Evolutionary conservation across 2,113 vertebrate genomes (phyloP).

Genomic region (Gambusia affinis): DNA sequence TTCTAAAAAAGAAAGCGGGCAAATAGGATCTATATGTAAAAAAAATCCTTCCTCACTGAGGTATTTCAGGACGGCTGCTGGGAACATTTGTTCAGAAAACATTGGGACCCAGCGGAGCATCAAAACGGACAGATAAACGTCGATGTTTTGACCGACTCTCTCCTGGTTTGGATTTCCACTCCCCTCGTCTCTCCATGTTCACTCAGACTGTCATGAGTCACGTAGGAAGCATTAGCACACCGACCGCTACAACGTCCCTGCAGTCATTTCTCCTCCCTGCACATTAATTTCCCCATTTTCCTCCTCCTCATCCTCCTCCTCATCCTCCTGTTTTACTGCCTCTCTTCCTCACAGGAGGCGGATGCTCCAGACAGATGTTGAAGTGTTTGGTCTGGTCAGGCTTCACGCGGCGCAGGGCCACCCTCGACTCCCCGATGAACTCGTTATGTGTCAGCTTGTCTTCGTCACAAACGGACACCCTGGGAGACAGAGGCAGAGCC

Average conservation of each 20-base stretch:
- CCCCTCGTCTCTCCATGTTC: too few relatives aligned
- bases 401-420: constrained; percentile 88
- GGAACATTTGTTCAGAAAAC: background rate
- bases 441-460: constrained; percentile 93
- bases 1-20: too few relatives aligned
- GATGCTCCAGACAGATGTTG: constrained; percentile 89
- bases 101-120: background rate
- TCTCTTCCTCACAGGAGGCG: constrained; percentile 79
- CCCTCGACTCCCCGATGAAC: constrained; percentile 89
- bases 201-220: constrained; percentile 16
- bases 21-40: too few relatives aligned
- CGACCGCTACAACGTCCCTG: constrained; percentile 5
- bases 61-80: background rate
- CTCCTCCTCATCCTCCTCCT: background rate
- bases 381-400: constrained; percentile 90
- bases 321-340: background rate
- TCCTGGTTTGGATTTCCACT: background rate
- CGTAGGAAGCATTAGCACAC: constrained; percentile 14
- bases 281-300: constrained; percentile 11
- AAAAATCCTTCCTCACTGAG: too few relatives aligned
- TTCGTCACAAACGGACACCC: constrained; percentile 91
- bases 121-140: background rate
- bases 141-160: background rate
- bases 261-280: constrained; percentile 15
- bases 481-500: constrained; percentile 56